A percentile compares a stretch with the other conserved stretches of the same genome.
These are phyloP conservation scores for Trematomus loennbergii DNA, from an alignment of 2,113 vertebrate genomes.

Conservation along the genomic window DNA sequence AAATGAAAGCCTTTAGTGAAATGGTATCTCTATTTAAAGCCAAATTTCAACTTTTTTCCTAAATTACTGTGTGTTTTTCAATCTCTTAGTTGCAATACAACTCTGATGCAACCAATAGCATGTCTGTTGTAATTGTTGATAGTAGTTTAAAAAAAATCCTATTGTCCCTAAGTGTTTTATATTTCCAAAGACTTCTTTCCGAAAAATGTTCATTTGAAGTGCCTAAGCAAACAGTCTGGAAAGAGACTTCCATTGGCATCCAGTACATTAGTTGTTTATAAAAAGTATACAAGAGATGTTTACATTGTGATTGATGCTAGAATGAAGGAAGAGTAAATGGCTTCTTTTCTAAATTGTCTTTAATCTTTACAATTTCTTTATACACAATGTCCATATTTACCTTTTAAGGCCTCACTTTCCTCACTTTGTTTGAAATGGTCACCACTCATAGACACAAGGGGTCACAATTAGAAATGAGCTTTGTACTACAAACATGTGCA, in stretches of 20 bases:
- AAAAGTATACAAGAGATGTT: no score
- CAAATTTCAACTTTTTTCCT: not conserved
- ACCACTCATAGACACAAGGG: not conserved
- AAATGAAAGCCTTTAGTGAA: constrained; percentile 24
- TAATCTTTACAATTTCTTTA: not conserved
- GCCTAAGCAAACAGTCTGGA: not conserved
- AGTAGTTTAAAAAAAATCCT: not conserved
- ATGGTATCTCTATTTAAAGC: constrained; percentile 8
- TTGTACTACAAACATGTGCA: not conserved
- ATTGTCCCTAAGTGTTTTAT: not conserved
- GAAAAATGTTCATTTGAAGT: no score
- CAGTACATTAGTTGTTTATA: no score
- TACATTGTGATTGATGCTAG: no score
- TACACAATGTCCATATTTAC: not conserved
- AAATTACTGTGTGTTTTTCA: not conserved
- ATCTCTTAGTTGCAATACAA: not conserved
- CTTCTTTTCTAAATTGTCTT: not conserved
- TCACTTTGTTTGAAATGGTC: not conserved
- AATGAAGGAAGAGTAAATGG: no score
- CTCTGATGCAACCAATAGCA: not conserved
- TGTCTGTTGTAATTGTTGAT: not conserved
- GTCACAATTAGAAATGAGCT: no score
- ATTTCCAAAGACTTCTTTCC: not conserved
- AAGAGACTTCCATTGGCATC: not conserved
- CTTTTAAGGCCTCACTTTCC: not conserved